Evolutionary conservation across 2,888 invertebrate species (phyloP).

Genomic region (Agapetus fuscipes): DNA sequence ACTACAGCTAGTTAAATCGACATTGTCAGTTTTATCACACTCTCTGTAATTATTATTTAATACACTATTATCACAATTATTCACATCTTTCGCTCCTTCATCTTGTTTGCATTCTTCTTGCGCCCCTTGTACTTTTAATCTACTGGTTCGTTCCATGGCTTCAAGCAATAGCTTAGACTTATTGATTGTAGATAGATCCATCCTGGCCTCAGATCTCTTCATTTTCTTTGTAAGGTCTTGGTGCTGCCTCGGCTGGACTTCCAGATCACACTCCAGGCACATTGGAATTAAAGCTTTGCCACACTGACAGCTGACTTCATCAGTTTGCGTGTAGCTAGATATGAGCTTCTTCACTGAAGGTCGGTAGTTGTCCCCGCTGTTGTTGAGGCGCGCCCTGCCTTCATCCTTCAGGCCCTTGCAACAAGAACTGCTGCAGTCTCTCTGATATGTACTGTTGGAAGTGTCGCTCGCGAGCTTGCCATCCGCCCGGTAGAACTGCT

Average conservation of each 20-base stretch:
- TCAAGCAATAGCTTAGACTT: conserved; percentile 46
- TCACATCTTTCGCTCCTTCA: conserved; percentile 28
- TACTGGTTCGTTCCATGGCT: conserved; percentile 43
- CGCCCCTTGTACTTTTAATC: conserved; percentile 13
- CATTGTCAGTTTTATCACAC: conserved; percentile 35
- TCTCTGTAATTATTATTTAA: conserved; percentile 23
- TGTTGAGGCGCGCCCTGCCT: conserved; percentile 19
- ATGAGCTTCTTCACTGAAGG: conserved; percentile 20
- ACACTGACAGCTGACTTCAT: conserved; percentile 34
- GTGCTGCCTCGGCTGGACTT: neutral
- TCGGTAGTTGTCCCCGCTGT: conserved; percentile 29
- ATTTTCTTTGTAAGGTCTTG: conserved; percentile 25
- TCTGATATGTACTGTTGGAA: too few species aligned
- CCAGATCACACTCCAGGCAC: conserved; percentile 14
- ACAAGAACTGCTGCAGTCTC: conserved; percentile 1
- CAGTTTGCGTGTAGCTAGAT: conserved; percentile 34
- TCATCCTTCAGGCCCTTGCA: neutral
- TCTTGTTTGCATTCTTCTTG: neutral
- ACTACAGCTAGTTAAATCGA: too few species aligned
- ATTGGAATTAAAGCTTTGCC: conserved; percentile 22
- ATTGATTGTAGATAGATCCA: conserved; percentile 33
- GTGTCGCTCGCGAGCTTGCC: neutral
- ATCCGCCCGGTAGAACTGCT: conserved; percentile 21
- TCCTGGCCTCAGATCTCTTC: conserved; percentile 38
- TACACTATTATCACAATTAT: conserved; percentile 24